Evolutionary conservation across 2,113 vertebrate genomes (phyloP), one percentile per base, ranked within the genome.

Genomic region (Xiphophorus maculatus): DNA sequence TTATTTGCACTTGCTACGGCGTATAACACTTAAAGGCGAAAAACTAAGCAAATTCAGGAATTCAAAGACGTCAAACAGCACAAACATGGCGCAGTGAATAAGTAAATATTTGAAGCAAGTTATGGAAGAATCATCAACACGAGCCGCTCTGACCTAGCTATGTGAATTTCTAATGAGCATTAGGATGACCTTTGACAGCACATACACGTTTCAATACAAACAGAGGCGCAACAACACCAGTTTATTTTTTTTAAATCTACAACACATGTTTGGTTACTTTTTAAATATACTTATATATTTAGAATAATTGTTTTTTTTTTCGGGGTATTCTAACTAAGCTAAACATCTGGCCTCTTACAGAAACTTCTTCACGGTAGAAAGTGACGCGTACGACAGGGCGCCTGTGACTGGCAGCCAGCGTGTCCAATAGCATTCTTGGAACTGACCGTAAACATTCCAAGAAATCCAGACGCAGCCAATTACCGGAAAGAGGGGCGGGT

Each of bases 281-380:
- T 48, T 17, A 6, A 19, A 19, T 19, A 48, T 17, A 7, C 5
- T 17, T 48, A 48, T 11, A 10, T n/a, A 58, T 58, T 25, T 25
- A 25, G 19, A 8, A 22, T 8, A n/a, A n/a, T n/a, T n/a, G n/a
- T n/a, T n/a, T 15, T 48, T 5, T 5, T 77, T 81, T 73, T 58
- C 40, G 79, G 64, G 22, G 35, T 60, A 27, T 70, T 88, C 37
- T 58, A 85, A 90, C 63, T 88, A 80, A 58, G 64, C 66, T 72
- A 78, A 86, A 93, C 88, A 83, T 89, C 87, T 93, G 89, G 84
- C 42, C 81, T 93, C 89, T 92, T 89, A 89, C 79, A 79, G 87
- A 90, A 93, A 95, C 91, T 91, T 94, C 71, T 88, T 89, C 89
- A 93, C 89, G 90, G 91, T 93, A 91, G 84, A 89, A 85, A 87